A percentile compares a stretch with the other conserved stretches of the same genome.
Evolutionary conservation across 2,113 vertebrate species (phyloP).

Genomic region (Aplodontia rufa): DNA sequence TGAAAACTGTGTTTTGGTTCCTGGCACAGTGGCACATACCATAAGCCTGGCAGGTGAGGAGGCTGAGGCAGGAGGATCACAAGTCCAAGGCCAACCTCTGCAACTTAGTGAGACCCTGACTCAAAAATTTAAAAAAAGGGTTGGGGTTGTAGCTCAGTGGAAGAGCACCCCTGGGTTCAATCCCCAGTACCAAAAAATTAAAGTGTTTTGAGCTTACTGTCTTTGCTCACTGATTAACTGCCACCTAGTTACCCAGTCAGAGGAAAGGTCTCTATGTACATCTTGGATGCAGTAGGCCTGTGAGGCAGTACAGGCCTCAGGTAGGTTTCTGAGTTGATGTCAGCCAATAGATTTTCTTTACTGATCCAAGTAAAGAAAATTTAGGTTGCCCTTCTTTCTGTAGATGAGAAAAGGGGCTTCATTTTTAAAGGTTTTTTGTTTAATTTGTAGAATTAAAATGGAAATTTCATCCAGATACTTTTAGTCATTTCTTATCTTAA

Average conservation of each 20-base stretch:
- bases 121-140: no score
- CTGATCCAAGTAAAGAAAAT: background rate
- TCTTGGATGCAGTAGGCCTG: background rate
- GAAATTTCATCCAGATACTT: slow-evolving; percentile 49
- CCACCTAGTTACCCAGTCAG: background rate
- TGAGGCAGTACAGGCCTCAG: background rate
- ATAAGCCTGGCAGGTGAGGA: no score
- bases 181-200: no score
- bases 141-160: no score
- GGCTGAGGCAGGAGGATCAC: no score
- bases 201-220: slow-evolving; percentile 22
- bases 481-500: slow-evolving; percentile 16
- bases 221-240: slow-evolving; percentile 42
- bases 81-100: no score
- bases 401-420: background rate
- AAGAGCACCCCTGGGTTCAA: no score
- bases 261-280: background rate
- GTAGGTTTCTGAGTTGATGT: background rate
- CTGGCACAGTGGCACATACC: no score
- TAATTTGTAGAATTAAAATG: slow-evolving; percentile 39
- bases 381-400: background rate
- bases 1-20: slow-evolving; percentile 34
- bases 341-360: background rate
- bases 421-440: slow-evolving; percentile 37
- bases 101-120: no score